Base-by-base conservation (phyloP, 2,797 vertebrate genomes). In the Falco columbarius region DNA sequence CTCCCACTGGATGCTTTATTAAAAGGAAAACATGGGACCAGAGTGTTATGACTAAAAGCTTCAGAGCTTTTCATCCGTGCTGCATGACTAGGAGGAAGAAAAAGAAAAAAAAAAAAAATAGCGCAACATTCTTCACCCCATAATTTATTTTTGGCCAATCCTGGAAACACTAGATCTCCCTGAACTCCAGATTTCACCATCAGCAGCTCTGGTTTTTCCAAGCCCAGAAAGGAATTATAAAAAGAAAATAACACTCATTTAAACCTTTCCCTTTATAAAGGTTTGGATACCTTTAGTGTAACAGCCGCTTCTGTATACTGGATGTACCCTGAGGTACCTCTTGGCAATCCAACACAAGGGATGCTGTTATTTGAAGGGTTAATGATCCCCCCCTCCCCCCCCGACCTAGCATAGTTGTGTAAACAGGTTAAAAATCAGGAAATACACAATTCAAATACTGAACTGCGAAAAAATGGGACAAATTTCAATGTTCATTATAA, bases 61-160 rank as follows among this genome's bases (percentile, higher is more conserved):
- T 91, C 81, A 90, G 86, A 97, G 94, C 83, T 95, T 82, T 93
- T 94, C 70, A 92, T 59, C 88, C 0, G 4, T 82, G 56, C 85
- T 90, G 91, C 86, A 95, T 82, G 81, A 94, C 59, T 80, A 85
- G 89, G 46, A 93, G 68, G 59, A 1, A 6, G 47, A 20, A 36
- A 76, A 55, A 66, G 27, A 14, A 34, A 49, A 84, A 79, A 84
- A 74, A 42, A 42, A 15, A 42, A 42, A 42, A 42, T 15, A 42
- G 40, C 40, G 83, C 84, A 84, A 67, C 27, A 42, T 63, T 93
- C 68, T 86, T 93, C 79, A 90, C 51, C 88, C 91, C 72, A 77
- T 94, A 75, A 95, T 94, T 87, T 95, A 95, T 95, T 96, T 97
- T 93, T 96, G 95, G 96, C 84, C 93, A 96, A 86, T 96, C 94